Evolutionary conservation across 2,113 vertebrate species (phyloP), one percentile per base, ranked within the genome.

Genomic region (Paedocypris sp.): DNA sequence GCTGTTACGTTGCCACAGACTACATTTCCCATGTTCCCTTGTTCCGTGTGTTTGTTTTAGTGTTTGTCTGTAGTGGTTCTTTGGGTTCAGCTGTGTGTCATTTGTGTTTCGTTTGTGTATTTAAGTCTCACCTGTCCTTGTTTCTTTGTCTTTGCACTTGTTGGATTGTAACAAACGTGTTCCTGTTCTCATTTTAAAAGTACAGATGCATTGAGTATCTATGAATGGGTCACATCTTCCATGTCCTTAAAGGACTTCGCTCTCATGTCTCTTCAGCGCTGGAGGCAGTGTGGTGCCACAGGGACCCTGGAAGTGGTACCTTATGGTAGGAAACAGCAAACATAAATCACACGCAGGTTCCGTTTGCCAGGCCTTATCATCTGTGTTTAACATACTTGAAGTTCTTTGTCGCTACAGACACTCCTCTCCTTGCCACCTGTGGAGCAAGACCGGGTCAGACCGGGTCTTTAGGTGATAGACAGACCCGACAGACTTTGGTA

Each of bases 381-480:
- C 36, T 19, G 7, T 29, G 52, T 19, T 54, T 35, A 18, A 66
- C 35, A 33, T 80, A 93, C 95, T 81, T 90, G 84, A 98, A 98
- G 41, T 71, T 76, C 64, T 77, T 68, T 0, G 94, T 96, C 49
- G 90, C 93, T 19, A 97, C 95, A 0, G 93, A 89, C 42, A 98
- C 86, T 0, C 92, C 93, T 69, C 91, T 81, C 38, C 84, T 84
- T 0, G 94, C 90, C 23, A 97, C 94, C 70, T 94, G 90, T 1
- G 94, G 95, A 39, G 94, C 94, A 60, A 97, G 97, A 90, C 93
- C 92, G 43, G 93, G 52, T 94, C 61, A 0, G 95, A 98, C 2
- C 94, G 98, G 0, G 95, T 97, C 11, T 94, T 94, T 1, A 93
- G 91, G 94, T 99, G 57, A 38, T 47, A 20, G 60, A 28, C 57